These are phyloP conservation scores for Cololabis saira DNA, from an alignment of 2,113 vertebrate species.

Conservation along the genomic window DNA sequence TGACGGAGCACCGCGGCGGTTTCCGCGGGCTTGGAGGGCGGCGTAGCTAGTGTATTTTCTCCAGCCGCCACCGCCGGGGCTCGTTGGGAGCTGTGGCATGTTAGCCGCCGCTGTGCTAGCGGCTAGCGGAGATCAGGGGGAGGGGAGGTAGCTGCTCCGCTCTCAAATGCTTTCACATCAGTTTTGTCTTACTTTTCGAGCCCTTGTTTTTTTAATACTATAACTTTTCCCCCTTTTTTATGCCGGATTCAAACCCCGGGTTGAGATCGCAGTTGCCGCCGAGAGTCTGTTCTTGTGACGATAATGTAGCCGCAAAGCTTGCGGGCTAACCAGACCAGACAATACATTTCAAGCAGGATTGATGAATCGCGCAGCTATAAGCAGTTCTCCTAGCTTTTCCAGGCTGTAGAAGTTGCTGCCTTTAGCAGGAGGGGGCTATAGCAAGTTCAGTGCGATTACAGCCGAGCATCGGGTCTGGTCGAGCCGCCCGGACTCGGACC, in stretches of 20 bases:
- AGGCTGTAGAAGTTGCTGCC: conserved; percentile 71
- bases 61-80: conserved; percentile 68
- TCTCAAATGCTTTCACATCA: no score
- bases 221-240: no score
- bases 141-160: conserved; percentile 78
- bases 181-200: conserved; percentile 48
- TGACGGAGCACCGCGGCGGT: conserved; percentile 48
- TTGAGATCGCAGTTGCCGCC: no score
- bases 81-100: conserved; percentile 73
- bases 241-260: no score
- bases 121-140: conserved; percentile 76
- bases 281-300: no score
- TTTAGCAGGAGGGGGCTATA: conserved; percentile 54
- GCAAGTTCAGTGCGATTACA: conserved; percentile 66
- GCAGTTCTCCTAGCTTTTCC: no score
- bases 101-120: conserved; percentile 75
- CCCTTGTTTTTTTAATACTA: conserved; percentile 32
- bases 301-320: conserved; percentile 53
- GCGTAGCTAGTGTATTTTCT: conserved; percentile 76
- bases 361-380: no score
- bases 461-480: conserved; percentile 39
- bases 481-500: no score
- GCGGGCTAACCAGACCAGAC: conserved; percentile 65
- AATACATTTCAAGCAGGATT: conserved; percentile 72
- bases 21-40: conserved; percentile 54